Base-by-base conservation (phyloP, 2,888 invertebrate species). In the Nymphalis polychloros region DNA sequence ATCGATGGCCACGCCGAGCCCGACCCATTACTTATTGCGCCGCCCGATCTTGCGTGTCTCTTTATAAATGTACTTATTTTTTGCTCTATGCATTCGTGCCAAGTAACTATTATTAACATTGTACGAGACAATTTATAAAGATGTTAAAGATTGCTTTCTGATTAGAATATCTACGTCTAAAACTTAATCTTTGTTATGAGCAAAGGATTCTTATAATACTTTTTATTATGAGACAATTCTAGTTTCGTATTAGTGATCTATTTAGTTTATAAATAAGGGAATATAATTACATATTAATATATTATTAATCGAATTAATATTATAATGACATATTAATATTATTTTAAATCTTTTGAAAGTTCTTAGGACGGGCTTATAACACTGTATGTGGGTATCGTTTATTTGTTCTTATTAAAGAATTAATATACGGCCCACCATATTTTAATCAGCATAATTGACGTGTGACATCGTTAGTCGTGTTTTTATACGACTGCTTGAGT, bases 1-100 rank as follows among this genome's bases (percentile, higher is more conserved):
- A 90, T 80, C 78, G 79, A 81, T 77, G 77, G 78, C 77, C 69
- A 71, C 73, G 75, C 72, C 73, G 80, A 81, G 83, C 85, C 85
- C 84, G 78, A 80, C 78, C 84, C 88, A 89, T 91, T 88, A 90
- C 86, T 91, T 89, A 89, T 82, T 81, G 83, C 86, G 80, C 79
- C 84, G 85, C 78, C 83, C 77, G 86, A 85, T 87, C 86, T 89
- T 81, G 89, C 88, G 87, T 90, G 88, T 88, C 85, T 82, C 78
- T 88, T 85, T 83, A 84, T 83, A 83, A 75, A 81, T 76, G 77
- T 83, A 81, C 73, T 68, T 72, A 69, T 83, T 85, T 88, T 89
- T 87, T 85, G 83, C 81, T 84, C 79, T 73, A 71, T 77, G 80
- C 81, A 78, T 86, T 88, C 87, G 86, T 90, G 88, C 84, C 79